Evolutionary conservation across 2,797 vertebrate genomes (phyloP).

Genomic region (Cyclura pinguis): DNA sequence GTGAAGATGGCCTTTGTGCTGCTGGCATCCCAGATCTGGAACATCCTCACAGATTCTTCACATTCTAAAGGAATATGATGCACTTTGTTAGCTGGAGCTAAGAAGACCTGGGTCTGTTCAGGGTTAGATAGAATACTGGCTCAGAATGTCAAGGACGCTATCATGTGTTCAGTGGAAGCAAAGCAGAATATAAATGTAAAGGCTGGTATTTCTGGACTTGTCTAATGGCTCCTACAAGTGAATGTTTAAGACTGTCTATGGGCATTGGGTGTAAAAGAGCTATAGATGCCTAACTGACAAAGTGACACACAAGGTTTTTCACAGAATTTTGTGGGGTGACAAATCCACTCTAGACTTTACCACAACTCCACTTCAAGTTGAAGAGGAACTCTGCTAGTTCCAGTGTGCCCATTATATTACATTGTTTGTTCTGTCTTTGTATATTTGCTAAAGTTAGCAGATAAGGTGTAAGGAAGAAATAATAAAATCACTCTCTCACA

Average conservation of each 20-base stretch:
- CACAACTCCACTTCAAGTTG: too few species aligned
- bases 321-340: too few species aligned
- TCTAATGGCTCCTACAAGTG: too few species aligned
- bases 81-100: background rate
- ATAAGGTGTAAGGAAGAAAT: background rate
- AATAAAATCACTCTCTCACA: too few species aligned
- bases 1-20: background rate
- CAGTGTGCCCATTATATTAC: too few species aligned
- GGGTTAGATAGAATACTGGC: background rate
- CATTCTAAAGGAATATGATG: background rate
- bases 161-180: background rate
- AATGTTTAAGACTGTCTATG: too few species aligned
- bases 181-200: background rate
- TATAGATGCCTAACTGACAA: too few species aligned
- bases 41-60: background rate
- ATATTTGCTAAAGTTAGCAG: background rate
- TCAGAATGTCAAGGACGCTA: background rate
- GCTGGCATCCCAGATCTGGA: background rate
- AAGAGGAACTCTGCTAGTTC: too few species aligned
- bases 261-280: too few species aligned
- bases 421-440: background rate
- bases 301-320: too few species aligned
- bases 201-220: background rate
- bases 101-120: background rate
- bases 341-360: too few species aligned